phyloP scores from a whole-genome alignment of 2,888 invertebrate genomes.

The Drosophila rubida region DNA sequence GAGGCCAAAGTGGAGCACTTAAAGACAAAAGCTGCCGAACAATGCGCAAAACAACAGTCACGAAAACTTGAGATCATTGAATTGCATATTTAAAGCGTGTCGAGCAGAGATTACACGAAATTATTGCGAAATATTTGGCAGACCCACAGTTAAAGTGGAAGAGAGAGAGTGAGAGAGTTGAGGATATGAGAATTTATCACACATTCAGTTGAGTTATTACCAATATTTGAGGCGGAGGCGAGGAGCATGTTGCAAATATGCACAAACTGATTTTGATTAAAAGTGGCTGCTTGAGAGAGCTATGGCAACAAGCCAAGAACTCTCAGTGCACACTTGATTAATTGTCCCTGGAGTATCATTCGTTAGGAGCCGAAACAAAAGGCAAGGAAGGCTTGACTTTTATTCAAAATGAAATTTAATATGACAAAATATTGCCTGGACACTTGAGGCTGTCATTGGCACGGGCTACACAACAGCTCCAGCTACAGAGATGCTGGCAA shows the following conservation, averaged over 20 bases:
- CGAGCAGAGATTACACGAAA: conserved; percentile 5
- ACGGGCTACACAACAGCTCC: conserved; percentile 34
- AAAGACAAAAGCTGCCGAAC: conserved; percentile 29
- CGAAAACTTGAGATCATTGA: conserved; percentile 22
- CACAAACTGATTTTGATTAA: conserved; percentile 37
- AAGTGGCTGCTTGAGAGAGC: conserved; percentile 19
- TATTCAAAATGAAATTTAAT: conserved; percentile 61
- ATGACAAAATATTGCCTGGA: conserved; percentile 65
- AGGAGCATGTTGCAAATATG: conserved; percentile 16
- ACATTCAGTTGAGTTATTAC: conserved; percentile 10
- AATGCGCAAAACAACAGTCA: conserved; percentile 35
- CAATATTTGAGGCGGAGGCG: conserved; percentile 5
- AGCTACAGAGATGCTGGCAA: conserved; percentile 8
- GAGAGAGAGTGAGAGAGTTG: background rate
- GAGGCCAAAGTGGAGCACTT: conserved; percentile 48
- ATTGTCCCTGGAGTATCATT: conserved; percentile 53
- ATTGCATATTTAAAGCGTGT: conserved; percentile 13
- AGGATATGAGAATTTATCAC: conserved; percentile 4
- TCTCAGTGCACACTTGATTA: conserved; percentile 54
- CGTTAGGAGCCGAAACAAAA: conserved; percentile 25
- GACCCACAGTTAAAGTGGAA: background rate
- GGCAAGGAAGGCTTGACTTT: conserved; percentile 49
- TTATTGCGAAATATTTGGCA: conserved; percentile 4
- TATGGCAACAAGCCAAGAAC: conserved; percentile 21
- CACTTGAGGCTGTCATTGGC: conserved; percentile 66